A percentile compares a stretch with the other conserved stretches of the same genome.
Conservation (phyloP, 2,888 invertebrate genomes). For the Scaptomyza parva region DNA sequence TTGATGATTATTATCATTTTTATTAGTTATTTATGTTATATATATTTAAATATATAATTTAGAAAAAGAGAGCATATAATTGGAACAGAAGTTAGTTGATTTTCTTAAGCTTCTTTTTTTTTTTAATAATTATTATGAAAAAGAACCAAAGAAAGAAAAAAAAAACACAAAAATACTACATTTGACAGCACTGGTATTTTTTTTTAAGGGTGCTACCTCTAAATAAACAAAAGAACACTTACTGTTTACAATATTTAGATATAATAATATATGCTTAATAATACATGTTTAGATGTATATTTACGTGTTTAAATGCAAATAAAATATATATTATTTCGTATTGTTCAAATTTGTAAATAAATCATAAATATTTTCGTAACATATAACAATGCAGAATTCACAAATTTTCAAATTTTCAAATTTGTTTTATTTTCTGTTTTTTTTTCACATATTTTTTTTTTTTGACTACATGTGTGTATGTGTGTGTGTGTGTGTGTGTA, state of each 20-base stretch:
- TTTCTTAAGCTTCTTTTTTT: slow-evolving; percentile 2
- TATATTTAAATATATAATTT: not conserved
- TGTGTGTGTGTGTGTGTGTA: too few relatives aligned
- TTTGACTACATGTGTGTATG: slow-evolving; percentile 8
- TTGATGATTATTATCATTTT: slow-evolving; percentile 7
- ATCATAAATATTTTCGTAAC: slow-evolving; percentile 3
- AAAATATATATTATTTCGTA: slow-evolving; percentile 5
- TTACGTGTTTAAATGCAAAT: slow-evolving; percentile 26
- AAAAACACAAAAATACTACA: slow-evolving; percentile 28
- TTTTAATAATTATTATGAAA: slow-evolving; percentile 9
- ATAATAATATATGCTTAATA: slow-evolving; percentile 29
- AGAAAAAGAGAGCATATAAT: slow-evolving; percentile 54
- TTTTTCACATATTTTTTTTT: slow-evolving; percentile 1
- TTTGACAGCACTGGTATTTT: slow-evolving; percentile 43
- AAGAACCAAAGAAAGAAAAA: slow-evolving; percentile 19
- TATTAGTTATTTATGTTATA: slow-evolving; percentile 7
- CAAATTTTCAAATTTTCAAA: too few relatives aligned
- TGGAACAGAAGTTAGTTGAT: slow-evolving; percentile 45
- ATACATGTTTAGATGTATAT: slow-evolving; percentile 1
- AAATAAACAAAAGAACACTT: slow-evolving; percentile 48
- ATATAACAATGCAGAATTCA: too few relatives aligned
- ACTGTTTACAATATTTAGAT: slow-evolving; percentile 29
- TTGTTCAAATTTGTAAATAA: slow-evolving; percentile 45
- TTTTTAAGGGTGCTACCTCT: slow-evolving; percentile 37
- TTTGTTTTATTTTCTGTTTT: not conserved